These are phyloP conservation scores for Melanophora roralis DNA, from an alignment of 2,888 invertebrate species.

Conservation along the genomic window DNA sequence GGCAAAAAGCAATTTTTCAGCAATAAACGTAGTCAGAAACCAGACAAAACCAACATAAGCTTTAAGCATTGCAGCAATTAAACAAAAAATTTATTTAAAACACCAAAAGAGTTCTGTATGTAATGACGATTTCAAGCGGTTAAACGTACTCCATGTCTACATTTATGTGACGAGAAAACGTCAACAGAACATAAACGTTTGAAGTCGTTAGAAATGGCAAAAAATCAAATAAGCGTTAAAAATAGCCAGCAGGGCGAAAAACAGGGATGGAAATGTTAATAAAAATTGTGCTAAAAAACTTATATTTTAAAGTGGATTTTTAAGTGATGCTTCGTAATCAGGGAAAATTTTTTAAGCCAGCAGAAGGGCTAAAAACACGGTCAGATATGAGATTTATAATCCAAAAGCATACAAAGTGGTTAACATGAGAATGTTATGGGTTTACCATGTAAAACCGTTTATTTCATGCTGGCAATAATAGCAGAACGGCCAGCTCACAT, in stretches of 20 bases:
- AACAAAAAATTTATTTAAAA: background rate
- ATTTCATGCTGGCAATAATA: too few relatives aligned
- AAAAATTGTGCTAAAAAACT: too few relatives aligned
- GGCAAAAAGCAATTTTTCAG: conserved; percentile 40
- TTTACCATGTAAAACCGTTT: too few relatives aligned
- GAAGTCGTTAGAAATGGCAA: background rate
- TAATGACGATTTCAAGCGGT: background rate
- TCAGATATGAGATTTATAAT: too few relatives aligned
- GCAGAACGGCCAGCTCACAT: too few relatives aligned
- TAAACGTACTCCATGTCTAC: conserved; percentile 12
- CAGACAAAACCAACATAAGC: conserved; percentile 16
- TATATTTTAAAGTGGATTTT: too few relatives aligned
- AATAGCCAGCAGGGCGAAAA: background rate
- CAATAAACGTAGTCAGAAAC: background rate
- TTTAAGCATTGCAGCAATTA: background rate
- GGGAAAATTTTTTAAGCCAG: too few relatives aligned
- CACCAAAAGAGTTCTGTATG: background rate
- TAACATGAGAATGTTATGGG: too few relatives aligned
- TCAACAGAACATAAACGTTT: conserved; percentile 15
- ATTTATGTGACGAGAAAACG: conserved; percentile 32
- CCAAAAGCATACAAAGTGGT: too few relatives aligned
- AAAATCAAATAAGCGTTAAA: conserved; percentile 5
- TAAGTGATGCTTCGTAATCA: too few relatives aligned
- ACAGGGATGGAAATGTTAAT: background rate
- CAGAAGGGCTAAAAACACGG: too few relatives aligned